Conservation (phyloP, 1,140 invertebrate species). For the Drepana arcuata region DNA sequence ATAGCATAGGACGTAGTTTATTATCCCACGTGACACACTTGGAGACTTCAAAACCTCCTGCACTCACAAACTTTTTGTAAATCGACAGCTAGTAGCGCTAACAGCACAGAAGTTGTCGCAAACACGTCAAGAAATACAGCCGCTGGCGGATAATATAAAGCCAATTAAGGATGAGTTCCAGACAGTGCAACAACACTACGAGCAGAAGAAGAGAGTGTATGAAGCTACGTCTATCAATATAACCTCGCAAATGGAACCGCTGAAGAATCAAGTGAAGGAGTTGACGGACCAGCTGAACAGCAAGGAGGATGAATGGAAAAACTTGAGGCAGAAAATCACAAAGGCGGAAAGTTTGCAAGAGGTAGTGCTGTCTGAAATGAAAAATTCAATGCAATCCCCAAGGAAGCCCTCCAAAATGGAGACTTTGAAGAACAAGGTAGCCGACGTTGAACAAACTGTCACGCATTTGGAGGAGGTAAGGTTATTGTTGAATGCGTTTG, state of each 20-base stretch:
- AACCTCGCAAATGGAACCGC: conserved; percentile 67
- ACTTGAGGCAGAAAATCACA: conserved; percentile 64
- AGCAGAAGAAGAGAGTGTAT: conserved; percentile 67
- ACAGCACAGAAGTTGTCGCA: conserved; percentile 60
- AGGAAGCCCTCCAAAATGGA: conserved; percentile 66
- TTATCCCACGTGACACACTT: too few species aligned
- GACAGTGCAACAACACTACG: conserved; percentile 63
- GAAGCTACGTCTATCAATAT: conserved; percentile 68
- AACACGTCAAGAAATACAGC: conserved; percentile 64
- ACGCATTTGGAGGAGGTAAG: conserved; percentile 61
- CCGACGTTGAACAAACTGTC: conserved; percentile 52
- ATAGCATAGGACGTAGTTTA: too few species aligned
- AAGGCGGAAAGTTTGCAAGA: conserved; percentile 69
- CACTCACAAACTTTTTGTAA: too few species aligned
- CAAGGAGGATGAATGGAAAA: conserved; percentile 71
- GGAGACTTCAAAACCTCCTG: too few species aligned
- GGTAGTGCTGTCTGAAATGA: conserved; percentile 65
- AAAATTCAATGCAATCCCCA: conserved; percentile 63
- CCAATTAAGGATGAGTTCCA: conserved; percentile 67
- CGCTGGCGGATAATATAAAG: conserved; percentile 59
- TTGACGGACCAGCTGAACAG: conserved; percentile 56
- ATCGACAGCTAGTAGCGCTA: conserved; percentile 57
- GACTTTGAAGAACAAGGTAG: conserved; percentile 52
- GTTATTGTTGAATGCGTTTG: conserved; percentile 3
- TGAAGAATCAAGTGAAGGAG: conserved; percentile 58